Conservation (phyloP, 2,797 vertebrate genomes). For the Phaenicophaeus curvirostris region DNA sequence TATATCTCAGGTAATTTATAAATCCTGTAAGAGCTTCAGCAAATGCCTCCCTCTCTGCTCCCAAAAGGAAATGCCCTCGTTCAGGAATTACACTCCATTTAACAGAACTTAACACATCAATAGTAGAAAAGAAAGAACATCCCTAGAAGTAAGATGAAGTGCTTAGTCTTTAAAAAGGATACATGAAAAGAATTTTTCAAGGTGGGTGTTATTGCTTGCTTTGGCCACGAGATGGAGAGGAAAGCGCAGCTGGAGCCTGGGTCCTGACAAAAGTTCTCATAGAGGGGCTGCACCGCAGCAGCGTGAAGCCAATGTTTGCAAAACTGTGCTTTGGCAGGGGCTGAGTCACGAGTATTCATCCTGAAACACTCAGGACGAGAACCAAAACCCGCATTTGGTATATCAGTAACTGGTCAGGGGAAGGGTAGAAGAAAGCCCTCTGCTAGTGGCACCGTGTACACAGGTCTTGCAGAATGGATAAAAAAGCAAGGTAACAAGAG, state of each 20-base stretch:
- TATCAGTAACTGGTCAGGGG: background rate
- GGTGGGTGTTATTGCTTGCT: background rate
- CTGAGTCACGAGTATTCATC: background rate
- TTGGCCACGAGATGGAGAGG: background rate
- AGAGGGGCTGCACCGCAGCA: background rate
- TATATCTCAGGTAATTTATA: background rate
- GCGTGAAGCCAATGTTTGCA: background rate
- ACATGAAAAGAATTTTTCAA: background rate
- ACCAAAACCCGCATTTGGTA: background rate
- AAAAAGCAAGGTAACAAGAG: background rate
- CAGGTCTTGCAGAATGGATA: background rate
- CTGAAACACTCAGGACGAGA: background rate
- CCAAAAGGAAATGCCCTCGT: background rate
- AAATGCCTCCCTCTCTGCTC: background rate
- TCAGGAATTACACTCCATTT: background rate
- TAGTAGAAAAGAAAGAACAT: background rate
- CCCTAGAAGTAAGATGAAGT: background rate
- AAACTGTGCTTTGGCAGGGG: rapidly evolving
- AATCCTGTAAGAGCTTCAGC: background rate
- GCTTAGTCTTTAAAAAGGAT: background rate
- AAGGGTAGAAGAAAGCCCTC: background rate
- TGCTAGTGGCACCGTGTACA: background rate
- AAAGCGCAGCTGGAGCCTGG: background rate
- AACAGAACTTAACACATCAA: background rate
- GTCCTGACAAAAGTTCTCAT: background rate